Evolutionary conservation across 2,797 vertebrate species (phyloP).

Genomic region (Meda fulgida): DNA sequence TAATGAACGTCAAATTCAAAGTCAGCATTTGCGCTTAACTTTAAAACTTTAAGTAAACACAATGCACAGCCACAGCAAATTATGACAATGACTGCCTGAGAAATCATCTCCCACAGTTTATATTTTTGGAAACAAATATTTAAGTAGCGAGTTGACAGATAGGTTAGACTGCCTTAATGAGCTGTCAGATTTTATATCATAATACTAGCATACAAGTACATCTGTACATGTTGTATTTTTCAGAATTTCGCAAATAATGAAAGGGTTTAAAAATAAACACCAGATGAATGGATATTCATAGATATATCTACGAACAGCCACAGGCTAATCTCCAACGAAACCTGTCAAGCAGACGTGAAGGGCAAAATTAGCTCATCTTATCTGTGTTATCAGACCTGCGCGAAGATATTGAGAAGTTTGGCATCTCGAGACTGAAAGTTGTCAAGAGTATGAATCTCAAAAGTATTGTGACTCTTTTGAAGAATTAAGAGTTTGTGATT

Average conservation of each 20-base stretch:
- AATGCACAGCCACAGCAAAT: neutral
- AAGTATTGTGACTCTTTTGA: neutral
- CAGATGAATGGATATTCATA: neutral
- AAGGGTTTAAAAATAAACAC: constrained; percentile 30
- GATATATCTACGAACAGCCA: neutral
- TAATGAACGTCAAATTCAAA: constrained; percentile 28
- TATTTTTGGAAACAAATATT: constrained; percentile 23
- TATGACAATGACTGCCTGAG: neutral
- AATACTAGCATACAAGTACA: neutral
- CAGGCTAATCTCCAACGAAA: constrained; percentile 1
- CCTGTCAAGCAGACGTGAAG: neutral
- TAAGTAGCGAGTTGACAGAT: constrained; percentile 1
- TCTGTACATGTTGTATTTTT: neutral
- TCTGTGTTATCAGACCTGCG: neutral
- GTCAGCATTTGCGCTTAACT: neutral
- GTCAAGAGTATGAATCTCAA: neutral
- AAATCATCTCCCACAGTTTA: neutral
- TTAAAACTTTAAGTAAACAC: constrained; percentile 17
- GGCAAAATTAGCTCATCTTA: neutral
- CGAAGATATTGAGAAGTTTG: neutral
- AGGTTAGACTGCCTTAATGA: constrained; percentile 22
- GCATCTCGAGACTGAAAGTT: neutral
- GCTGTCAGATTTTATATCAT: constrained; percentile 6
- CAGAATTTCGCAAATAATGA: neutral
- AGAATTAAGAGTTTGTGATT: constrained; percentile 20